phyloP scores from a whole-genome alignment of 2,888 invertebrate genomes.

The Malachius bipustulatus region DNA sequence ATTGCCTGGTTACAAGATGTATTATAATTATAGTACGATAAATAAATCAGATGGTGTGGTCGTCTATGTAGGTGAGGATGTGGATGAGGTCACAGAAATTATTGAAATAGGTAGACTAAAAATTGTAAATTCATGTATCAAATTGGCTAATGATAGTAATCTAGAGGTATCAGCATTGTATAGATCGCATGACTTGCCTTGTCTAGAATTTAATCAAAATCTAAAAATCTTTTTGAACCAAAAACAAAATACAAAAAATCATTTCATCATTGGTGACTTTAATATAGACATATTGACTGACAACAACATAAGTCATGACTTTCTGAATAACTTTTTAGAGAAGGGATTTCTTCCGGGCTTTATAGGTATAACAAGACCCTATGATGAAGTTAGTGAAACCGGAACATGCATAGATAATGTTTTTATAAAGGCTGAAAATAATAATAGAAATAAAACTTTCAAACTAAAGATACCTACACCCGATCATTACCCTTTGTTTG shows the following conservation, averaged over 20 bases:
- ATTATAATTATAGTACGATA: conserved; percentile 1
- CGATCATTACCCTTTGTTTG: conserved; percentile 3
- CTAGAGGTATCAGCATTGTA: background rate
- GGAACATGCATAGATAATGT: conserved; percentile 3
- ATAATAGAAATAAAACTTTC: background rate
- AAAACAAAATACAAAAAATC: too few species aligned
- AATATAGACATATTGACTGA: background rate
- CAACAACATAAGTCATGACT: background rate
- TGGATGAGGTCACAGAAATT: background rate
- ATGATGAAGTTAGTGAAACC: background rate
- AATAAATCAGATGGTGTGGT: conserved; percentile 3
- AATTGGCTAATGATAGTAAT: conserved; percentile 1
- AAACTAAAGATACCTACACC: conserved; percentile 2
- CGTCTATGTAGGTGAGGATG: background rate
- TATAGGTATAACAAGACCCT: background rate
- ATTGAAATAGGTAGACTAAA: conserved; percentile 1
- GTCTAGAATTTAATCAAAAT: background rate
- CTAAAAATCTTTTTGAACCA: background rate
- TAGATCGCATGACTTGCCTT: conserved; percentile 1
- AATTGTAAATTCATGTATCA: background rate
- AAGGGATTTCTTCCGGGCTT: background rate
- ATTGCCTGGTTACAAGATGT: background rate
- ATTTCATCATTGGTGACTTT: background rate
- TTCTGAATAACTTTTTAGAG: background rate
- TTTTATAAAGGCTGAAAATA: background rate